These are phyloP conservation scores for Nilaparvata lugens DNA, from an alignment of 1,140 invertebrate genomes.

Conservation along the genomic window DNA sequence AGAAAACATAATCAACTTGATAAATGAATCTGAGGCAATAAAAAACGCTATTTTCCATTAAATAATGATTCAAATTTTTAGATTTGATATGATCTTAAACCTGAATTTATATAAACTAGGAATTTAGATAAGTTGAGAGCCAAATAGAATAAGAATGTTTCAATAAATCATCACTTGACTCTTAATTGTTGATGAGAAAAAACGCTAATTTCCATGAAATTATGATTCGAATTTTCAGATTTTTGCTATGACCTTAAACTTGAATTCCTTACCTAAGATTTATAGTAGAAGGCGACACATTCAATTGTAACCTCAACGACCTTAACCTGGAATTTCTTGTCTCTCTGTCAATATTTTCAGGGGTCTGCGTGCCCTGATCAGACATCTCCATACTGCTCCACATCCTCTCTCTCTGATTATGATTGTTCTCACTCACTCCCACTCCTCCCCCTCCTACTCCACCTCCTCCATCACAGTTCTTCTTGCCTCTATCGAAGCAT, in stretches of 20 bases:
- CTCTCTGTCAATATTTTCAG: conserved; percentile 54
- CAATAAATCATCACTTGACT: background rate
- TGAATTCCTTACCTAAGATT: conserved; percentile 47
- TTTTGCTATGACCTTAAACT: too few species aligned
- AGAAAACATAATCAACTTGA: too few species aligned
- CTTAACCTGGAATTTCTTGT: conserved; percentile 52
- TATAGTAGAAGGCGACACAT: conserved; percentile 45
- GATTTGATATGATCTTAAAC: too few species aligned
- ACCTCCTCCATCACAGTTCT: background rate
- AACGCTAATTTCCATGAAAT: too few species aligned
- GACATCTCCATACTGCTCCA: conserved; percentile 13
- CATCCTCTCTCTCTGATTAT: background rate
- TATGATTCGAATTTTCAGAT: too few species aligned
- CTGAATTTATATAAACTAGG: too few species aligned
- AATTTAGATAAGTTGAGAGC: too few species aligned
- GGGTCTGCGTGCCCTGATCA: conserved; percentile 57
- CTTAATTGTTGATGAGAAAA: background rate
- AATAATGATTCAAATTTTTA: too few species aligned
- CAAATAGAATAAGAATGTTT: too few species aligned
- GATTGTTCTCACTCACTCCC: background rate
- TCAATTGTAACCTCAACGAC: conserved; percentile 53
- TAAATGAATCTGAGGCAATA: too few species aligned
- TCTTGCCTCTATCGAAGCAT: background rate
- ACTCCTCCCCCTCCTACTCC: background rate
- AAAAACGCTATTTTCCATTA: too few species aligned